Conservation (phyloP, 2,113 vertebrate species). For the Speoplatyrhinus poulsoni region DNA sequence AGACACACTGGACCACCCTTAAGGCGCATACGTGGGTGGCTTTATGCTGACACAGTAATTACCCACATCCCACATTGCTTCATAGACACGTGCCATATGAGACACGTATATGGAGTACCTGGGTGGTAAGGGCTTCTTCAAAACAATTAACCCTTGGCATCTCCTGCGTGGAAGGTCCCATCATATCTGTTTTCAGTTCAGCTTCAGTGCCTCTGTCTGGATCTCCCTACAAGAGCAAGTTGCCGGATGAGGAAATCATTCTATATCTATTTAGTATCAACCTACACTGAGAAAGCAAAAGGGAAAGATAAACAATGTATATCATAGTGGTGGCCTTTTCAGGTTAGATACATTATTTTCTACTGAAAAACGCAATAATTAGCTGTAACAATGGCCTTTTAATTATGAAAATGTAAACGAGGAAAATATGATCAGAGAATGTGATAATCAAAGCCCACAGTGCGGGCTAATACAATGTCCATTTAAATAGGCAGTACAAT, state of each 20-base stretch:
- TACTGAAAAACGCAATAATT: conserved; percentile 30
- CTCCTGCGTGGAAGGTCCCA: conserved; percentile 26
- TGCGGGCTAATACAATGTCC: conserved; percentile 42
- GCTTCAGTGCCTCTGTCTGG: conserved; percentile 33
- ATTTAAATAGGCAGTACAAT: conserved; percentile 56
- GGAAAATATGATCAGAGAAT: conserved; percentile 52
- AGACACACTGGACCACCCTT: neutral
- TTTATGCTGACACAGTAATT: conserved; percentile 13
- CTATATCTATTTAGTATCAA: neutral
- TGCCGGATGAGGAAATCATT: conserved; percentile 5
- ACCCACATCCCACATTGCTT: neutral
- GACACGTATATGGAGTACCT: conserved; percentile 67
- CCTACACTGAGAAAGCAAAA: neutral
- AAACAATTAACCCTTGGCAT: conserved; percentile 57
- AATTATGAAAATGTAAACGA: conserved; percentile 49
- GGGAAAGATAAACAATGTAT: neutral
- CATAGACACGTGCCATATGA: too few species aligned
- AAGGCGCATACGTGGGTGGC: neutral
- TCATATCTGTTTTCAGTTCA: conserved; percentile 42
- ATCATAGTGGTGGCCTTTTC: neutral
- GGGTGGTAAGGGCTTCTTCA: conserved; percentile 41
- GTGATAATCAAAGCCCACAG: conserved; percentile 60
- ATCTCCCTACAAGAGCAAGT: conserved; percentile 59
- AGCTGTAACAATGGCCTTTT: conserved; percentile 50
- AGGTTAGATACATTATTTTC: neutral